Evolutionary conservation across 1,140 invertebrate genomes (phyloP), one percentile per base, ranked within the genome.

Genomic region (Drosophila chauvacae): DNA sequence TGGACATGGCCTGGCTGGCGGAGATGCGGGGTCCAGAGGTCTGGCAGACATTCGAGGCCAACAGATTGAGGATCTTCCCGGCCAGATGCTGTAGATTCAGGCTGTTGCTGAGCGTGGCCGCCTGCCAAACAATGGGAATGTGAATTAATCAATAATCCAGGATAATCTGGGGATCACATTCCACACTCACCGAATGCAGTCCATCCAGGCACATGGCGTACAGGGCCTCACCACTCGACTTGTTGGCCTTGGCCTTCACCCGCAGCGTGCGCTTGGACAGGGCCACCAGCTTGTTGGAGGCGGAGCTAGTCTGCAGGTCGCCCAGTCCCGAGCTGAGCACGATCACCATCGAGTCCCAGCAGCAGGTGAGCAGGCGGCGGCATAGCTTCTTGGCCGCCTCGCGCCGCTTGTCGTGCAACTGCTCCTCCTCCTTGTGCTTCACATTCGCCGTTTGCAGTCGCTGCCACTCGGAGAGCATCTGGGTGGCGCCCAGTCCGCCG

Each of bases 271-370:
- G 94, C 75, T 94, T 94, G 4, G 93, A 93, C 48, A 94, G 93
- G 3, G 93, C 93, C 26, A 94, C 83, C 92, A 95, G 80, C 90
- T 94, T 92, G 79, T 93, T 94, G 42, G 82, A 82, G n/a, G 76
- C 81, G 47, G 93, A 73, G 16, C 53, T 94, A 91, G 92, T 94
- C 88, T 82, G 94, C 87, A 94, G 94, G 61, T 95, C 95, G 11
- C 94, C 94, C 50, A 98, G 92, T 0, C 97, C 95, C 0, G 95
- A 95, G 18, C 97, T 96, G 4, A 98, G 93, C 14, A 98, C 96
- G n/a, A 96, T 95, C 47, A 98, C 95, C 94, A 98, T 96, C 0
- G 96, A 97, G 50, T 97, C 96, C 97, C 97, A 98, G 87, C 97
- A 98, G 78, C 96, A 97, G 5, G 97, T 97, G 30, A 98, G 91